Conservation (phyloP, 2,113 vertebrate genomes). For the Apodemus speciosus region DNA sequence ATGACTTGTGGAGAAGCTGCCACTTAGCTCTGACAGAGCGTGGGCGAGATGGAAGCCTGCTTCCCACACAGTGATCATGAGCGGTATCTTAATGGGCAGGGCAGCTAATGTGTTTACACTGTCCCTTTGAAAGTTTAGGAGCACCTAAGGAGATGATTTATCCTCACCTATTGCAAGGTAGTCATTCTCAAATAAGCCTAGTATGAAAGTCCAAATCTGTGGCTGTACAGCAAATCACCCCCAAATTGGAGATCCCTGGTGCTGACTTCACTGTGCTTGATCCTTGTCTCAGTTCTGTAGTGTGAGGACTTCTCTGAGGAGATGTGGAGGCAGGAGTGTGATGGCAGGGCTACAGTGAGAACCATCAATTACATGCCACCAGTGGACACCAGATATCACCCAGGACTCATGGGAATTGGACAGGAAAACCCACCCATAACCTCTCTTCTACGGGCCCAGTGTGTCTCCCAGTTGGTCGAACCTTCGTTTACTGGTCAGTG, state of each 20-base stretch:
- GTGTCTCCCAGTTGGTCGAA: neutral
- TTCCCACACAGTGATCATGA: conserved; percentile 78
- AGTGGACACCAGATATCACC: accelerated
- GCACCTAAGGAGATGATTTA: conserved; percentile 79
- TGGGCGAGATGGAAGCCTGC: conserved; percentile 73
- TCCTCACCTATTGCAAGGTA: conserved; percentile 75
- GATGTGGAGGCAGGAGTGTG: neutral
- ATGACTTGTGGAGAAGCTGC: conserved; percentile 74
- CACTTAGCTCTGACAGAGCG: conserved; percentile 70
- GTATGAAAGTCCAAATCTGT: conserved; percentile 61
- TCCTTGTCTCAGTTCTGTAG: neutral
- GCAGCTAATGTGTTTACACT: conserved; percentile 78
- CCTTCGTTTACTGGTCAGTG: too few species aligned
- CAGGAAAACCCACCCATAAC: neutral
- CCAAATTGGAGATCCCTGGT: neutral
- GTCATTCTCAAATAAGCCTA: conserved; percentile 70
- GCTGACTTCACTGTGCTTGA: neutral
- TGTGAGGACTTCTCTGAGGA: neutral
- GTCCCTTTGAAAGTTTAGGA: conserved; percentile 78
- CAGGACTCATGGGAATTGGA: neutral
- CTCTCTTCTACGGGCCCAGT: accelerated
- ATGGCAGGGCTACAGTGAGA: neutral
- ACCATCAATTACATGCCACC: neutral
- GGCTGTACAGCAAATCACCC: neutral
- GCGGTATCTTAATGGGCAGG: conserved; percentile 78